phyloP scores from a whole-genome alignment of 1,140 invertebrate genomes.

The Sycobia sp. region DNA sequence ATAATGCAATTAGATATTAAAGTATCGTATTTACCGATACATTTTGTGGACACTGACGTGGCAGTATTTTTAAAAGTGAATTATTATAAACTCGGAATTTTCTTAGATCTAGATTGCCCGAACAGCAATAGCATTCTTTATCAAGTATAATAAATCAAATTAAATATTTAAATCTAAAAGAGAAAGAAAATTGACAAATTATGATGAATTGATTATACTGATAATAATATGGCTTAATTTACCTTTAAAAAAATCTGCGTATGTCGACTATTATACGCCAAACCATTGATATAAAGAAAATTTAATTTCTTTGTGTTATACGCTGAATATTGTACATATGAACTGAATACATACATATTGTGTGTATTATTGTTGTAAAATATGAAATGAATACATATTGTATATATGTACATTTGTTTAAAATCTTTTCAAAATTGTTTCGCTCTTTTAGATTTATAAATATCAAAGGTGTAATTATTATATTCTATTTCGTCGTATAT shows the following conservation, averaged over 20 bases:
- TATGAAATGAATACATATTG: background rate
- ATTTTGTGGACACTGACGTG: slow-evolving; percentile 22
- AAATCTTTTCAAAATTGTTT: background rate
- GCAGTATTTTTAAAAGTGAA: slow-evolving; percentile 37
- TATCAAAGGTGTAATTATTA: background rate
- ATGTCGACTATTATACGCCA: no score
- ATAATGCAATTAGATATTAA: slow-evolving; percentile 8
- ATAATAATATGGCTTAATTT: no score
- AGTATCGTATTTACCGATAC: slow-evolving; percentile 24
- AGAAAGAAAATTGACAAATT: no score
- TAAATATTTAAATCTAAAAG: no score
- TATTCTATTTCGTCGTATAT: background rate
- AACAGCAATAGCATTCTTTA: slow-evolving; percentile 37
- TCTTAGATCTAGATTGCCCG: slow-evolving; percentile 40
- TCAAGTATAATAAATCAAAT: slow-evolving; percentile 28
- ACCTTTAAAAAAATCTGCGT: no score
- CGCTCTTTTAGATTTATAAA: no score
- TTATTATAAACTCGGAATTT: slow-evolving; percentile 40
- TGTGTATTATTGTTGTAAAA: background rate
- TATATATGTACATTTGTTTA: background rate
- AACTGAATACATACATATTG: no score
- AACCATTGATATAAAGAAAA: no score
- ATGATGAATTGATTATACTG: no score
- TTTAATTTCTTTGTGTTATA: no score
- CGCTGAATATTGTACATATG: no score